Conservation (phyloP, 2,888 invertebrate genomes). For the Augiades crinisus region DNA sequence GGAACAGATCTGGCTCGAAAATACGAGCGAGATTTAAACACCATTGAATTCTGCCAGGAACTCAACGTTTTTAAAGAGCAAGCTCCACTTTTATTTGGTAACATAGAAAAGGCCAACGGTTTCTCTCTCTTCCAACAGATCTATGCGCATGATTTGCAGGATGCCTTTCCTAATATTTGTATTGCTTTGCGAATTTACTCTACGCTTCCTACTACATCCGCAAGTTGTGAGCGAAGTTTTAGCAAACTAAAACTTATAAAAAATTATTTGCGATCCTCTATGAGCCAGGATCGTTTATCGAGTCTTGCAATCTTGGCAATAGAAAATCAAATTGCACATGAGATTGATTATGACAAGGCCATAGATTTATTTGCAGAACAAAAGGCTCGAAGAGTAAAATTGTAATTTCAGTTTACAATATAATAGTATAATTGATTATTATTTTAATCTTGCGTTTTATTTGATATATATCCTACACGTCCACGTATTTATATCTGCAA, state of each 20-base stretch:
- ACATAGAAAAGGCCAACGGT: slow-evolving; percentile 25
- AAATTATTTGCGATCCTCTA: slow-evolving; percentile 32
- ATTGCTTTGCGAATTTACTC: slow-evolving; percentile 34
- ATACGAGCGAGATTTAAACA: slow-evolving; percentile 36
- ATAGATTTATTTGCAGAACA: slow-evolving; percentile 31
- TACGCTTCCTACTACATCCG: slow-evolving; percentile 34
- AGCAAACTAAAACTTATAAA: slow-evolving; percentile 33
- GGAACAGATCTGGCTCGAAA: slow-evolving; percentile 33
- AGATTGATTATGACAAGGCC: slow-evolving; percentile 32
- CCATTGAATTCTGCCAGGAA: slow-evolving; percentile 37
- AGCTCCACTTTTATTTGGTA: slow-evolving; percentile 33
- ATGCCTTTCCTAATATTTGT: slow-evolving; percentile 29
- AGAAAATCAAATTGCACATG: slow-evolving; percentile 34
- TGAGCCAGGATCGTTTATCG: slow-evolving; percentile 35
- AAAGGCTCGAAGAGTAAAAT: slow-evolving; percentile 33
- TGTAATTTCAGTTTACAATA: slow-evolving; percentile 29
- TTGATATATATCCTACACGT: slow-evolving; percentile 22
- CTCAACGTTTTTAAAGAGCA: slow-evolving; percentile 36
- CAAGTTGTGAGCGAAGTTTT: slow-evolving; percentile 39
- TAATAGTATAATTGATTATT: background rate
- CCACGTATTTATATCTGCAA: background rate
- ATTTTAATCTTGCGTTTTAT: background rate
- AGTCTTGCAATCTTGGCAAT: slow-evolving; percentile 35
- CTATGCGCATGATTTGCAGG: slow-evolving; percentile 32
- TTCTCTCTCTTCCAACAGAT: slow-evolving; percentile 30